These are phyloP conservation scores for Megaceryle torquata DNA, from an alignment of 2,113 vertebrate species.

Conservation along the genomic window DNA sequence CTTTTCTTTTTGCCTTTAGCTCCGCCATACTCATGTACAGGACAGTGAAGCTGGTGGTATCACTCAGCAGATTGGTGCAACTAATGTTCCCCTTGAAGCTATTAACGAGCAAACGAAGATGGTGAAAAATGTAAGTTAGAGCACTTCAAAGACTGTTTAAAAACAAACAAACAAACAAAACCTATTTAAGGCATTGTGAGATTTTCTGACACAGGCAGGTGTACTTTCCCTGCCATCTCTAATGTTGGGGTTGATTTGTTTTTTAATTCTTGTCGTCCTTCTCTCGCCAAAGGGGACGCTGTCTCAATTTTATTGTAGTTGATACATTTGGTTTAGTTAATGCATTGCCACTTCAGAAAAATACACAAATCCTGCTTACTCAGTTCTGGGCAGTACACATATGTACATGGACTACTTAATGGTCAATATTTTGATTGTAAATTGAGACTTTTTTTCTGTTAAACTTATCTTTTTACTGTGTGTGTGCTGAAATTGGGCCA, in stretches of 20 bases:
- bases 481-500: background rate
- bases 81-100: conserved; percentile 93
- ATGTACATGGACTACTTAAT: background rate
- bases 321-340: background rate
- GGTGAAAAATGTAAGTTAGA: conserved; percentile 90
- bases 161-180: background rate
- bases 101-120: conserved; percentile 94
- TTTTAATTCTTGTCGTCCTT: background rate
- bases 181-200: background rate
- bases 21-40: conserved; percentile 93
- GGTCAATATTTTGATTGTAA: background rate
- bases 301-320: background rate
- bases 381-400: background rate
- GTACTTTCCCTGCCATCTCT: background rate
- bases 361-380: background rate
- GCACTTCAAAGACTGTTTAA: background rate
- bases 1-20: conserved; percentile 66
- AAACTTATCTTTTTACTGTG: background rate
- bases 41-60: conserved; percentile 97
- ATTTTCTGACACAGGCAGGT: background rate
- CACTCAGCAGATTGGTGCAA: conserved; percentile 98
- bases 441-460: background rate
- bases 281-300: background rate
- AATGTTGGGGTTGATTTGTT: background rate
- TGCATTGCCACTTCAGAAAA: background rate